These are phyloP conservation scores for Lordiphosa fenestrarum DNA, from an alignment of 2,888 invertebrate species.

Conservation along the genomic window DNA sequence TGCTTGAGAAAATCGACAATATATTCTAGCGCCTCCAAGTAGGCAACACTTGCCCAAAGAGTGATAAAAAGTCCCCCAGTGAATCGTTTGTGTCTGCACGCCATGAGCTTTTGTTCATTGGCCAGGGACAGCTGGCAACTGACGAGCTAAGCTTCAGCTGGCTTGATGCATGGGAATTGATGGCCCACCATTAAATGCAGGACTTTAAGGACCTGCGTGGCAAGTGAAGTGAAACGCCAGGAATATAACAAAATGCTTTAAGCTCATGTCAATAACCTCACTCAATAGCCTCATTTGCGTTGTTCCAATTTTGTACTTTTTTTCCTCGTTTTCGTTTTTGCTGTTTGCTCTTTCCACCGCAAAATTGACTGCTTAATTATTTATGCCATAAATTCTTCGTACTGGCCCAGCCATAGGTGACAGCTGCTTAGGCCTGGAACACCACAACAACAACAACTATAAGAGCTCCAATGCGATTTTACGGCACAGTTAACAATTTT, in stretches of 20 bases:
- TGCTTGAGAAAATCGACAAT: constrained; percentile 14
- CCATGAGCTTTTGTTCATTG: constrained; percentile 51
- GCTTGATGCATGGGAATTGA: constrained; percentile 47
- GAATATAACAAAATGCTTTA: constrained; percentile 19
- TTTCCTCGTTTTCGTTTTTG: too few relatives aligned
- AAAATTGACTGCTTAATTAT: constrained; percentile 42
- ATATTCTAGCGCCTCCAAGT: constrained; percentile 2
- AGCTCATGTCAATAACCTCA: constrained; percentile 57
- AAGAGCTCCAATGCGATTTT: constrained; percentile 50
- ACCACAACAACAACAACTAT: constrained; percentile 2
- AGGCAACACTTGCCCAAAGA: neutral
- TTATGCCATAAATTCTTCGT: constrained; percentile 38
- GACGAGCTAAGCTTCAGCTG: constrained; percentile 51
- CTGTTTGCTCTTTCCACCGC: constrained; percentile 28
- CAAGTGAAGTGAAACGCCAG: constrained; percentile 7
- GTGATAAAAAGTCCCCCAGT: constrained; percentile 10
- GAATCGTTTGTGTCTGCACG: constrained; percentile 6
- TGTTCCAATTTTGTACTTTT: neutral
- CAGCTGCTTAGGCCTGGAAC: constrained; percentile 18
- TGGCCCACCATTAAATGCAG: constrained; percentile 59
- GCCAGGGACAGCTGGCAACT: constrained; percentile 38
- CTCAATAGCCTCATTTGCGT: constrained; percentile 31
- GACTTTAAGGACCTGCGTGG: constrained; percentile 27
- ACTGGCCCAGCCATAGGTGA: constrained; percentile 10
- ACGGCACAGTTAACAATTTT: constrained; percentile 51